Conservation (phyloP, 2,797 vertebrate genomes). For the Hyperoplus immaculatus region DNA sequence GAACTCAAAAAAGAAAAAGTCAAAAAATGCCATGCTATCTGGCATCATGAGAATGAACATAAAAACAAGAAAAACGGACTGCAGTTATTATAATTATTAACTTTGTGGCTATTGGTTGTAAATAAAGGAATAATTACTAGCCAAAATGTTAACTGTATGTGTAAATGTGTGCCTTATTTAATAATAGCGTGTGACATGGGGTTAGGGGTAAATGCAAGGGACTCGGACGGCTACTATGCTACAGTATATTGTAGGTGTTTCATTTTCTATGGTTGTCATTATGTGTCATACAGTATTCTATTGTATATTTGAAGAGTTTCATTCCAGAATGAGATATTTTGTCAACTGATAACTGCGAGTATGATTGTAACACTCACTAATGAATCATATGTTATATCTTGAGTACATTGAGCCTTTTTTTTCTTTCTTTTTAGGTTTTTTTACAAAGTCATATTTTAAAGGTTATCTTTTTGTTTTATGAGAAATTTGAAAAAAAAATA, state of each 20-base stretch:
- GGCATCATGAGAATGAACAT: conserved; percentile 52
- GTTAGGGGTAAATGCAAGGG: conserved; percentile 72
- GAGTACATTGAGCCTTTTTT: conserved; percentile 35
- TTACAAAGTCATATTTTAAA: conserved; percentile 44
- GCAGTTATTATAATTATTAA: conserved; percentile 81
- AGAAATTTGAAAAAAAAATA: background rate
- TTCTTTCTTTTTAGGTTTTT: conserved; percentile 14
- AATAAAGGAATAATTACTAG: conserved; percentile 91
- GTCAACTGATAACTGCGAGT: conserved; percentile 38
- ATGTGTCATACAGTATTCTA: conserved; percentile 79
- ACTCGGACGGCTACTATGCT: conserved; percentile 76
- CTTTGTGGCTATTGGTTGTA: conserved; percentile 88
- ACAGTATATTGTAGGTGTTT: conserved; percentile 80
- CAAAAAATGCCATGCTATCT: conserved; percentile 48
- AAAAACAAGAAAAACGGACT: conserved; percentile 68
- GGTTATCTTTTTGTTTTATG: conserved; percentile 16
- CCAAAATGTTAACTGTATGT: conserved; percentile 90
- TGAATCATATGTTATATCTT: conserved; percentile 35
- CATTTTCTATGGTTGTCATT: conserved; percentile 79
- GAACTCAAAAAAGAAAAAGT: conserved; percentile 63
- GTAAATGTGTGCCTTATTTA: conserved; percentile 94
- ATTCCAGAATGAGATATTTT: conserved; percentile 70
- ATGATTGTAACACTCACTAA: conserved; percentile 57
- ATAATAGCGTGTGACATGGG: conserved; percentile 86
- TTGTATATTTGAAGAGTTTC: conserved; percentile 81